Evolutionary conservation across 2,888 invertebrate genomes (phyloP).

Genomic region (Halictus quadricinctus): DNA sequence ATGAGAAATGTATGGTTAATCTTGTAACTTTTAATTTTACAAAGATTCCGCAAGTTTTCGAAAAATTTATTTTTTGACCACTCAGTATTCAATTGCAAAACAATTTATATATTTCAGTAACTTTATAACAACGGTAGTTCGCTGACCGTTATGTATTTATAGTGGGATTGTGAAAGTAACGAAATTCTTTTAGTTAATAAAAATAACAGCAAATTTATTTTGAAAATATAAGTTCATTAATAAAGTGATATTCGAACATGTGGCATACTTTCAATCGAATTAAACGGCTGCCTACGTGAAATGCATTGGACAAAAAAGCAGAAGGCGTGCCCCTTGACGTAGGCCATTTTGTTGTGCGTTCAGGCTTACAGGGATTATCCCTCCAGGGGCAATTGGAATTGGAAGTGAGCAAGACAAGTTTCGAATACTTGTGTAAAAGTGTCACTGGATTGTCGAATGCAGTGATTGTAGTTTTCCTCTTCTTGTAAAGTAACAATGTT

Average conservation of each 20-base stretch:
- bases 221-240: not conserved
- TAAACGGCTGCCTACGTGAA: not conserved
- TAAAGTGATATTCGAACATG: not conserved
- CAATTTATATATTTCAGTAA: not conserved
- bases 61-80: not conserved
- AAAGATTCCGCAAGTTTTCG: not conserved
- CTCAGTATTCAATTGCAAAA: not conserved
- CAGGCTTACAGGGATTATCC: constrained; percentile 72
- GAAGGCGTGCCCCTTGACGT: constrained; percentile 78
- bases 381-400: constrained; percentile 71
- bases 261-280: not conserved
- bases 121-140: not conserved
- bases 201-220: not conserved
- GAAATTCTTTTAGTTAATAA: not conserved
- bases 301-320: constrained; percentile 20
- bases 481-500: not conserved
- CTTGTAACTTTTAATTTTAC: not conserved
- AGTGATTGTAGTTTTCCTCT: not conserved
- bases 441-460: not conserved
- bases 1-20: not conserved
- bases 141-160: not conserved
- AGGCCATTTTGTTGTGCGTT: constrained; percentile 77
- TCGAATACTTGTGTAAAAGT: constrained; percentile 28
- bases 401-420: constrained; percentile 16
- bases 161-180: not conserved